These are phyloP conservation scores for Potamilus streckersoni DNA, from an alignment of 1,140 invertebrate species.

Conservation along the genomic window DNA sequence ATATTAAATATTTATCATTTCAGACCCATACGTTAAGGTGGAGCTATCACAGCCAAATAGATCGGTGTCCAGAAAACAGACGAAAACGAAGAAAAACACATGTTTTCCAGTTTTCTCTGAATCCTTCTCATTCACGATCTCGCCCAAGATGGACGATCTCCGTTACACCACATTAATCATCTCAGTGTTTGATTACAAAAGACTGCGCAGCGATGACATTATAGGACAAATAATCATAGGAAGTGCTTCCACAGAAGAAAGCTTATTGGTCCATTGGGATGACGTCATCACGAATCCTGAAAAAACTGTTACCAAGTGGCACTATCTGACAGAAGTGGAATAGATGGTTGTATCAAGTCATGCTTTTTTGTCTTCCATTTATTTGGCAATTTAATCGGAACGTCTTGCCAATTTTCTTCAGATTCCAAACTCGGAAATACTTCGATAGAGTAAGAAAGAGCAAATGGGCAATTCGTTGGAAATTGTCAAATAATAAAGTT, in stretches of 20 bases:
- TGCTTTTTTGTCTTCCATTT: too few relatives aligned
- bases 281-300: constrained; percentile 34
- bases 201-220: constrained; percentile 47
- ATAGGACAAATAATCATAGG: constrained; percentile 58
- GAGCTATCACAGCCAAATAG: constrained; percentile 29
- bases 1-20: constrained; percentile 9
- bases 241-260: constrained; percentile 41
- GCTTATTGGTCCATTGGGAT: constrained; percentile 42
- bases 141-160: constrained; percentile 36
- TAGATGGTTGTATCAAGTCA: too few relatives aligned
- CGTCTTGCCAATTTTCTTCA: too few relatives aligned
- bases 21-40: constrained; percentile 46
- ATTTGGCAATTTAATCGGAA: too few relatives aligned
- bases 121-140: constrained; percentile 47
- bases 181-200: constrained; percentile 53
- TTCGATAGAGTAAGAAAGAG: too few relatives aligned
- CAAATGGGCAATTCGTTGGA: too few relatives aligned
- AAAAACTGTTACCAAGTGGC: constrained; percentile 38
- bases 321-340: constrained; percentile 30
- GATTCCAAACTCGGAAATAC: too few relatives aligned
- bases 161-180: constrained; percentile 50
- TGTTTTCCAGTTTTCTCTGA: constrained; percentile 55
- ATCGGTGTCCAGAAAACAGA: constrained; percentile 31
- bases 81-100: constrained; percentile 43
- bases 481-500: too few relatives aligned